Evolutionary conservation across 2,888 invertebrate species (phyloP).

Genomic region (Eupithecia abbreviata): DNA sequence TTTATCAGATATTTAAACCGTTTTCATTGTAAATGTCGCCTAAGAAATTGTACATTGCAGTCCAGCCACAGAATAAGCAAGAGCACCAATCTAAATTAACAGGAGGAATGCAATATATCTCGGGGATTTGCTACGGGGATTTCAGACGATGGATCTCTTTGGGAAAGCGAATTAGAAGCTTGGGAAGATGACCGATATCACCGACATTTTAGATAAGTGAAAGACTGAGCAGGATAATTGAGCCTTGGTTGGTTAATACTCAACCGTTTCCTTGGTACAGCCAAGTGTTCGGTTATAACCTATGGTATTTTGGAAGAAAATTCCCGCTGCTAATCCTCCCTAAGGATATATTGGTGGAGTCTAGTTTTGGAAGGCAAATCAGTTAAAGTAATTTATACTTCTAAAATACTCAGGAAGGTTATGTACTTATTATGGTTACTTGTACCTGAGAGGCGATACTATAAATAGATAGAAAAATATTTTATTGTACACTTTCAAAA

Average conservation of each 20-base stretch:
- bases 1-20: not conserved
- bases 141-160: constrained; percentile 32
- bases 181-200: constrained; percentile 14
- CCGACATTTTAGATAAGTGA: not conserved
- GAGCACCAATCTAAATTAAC: constrained; percentile 64
- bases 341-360: not conserved
- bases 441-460: too few relatives aligned
- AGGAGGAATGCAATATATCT: constrained; percentile 68
- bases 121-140: constrained; percentile 58
- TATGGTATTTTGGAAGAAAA: not conserved
- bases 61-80: constrained; percentile 38
- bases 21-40: constrained; percentile 2
- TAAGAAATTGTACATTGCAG: constrained; percentile 53
- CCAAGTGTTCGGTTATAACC: not conserved
- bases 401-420: not conserved
- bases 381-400: not conserved
- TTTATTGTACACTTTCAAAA: too few relatives aligned
- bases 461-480: too few relatives aligned
- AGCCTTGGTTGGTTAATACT: not conserved
- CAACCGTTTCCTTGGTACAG: not conserved
- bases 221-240: not conserved
- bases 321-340: not conserved
- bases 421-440: too few relatives aligned
- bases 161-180: constrained; percentile 16
- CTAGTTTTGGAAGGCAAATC: not conserved